Evolutionary conservation across 2,113 vertebrate genomes (phyloP), one percentile per base, ranked within the genome.

Genomic region (Rynchops niger): DNA sequence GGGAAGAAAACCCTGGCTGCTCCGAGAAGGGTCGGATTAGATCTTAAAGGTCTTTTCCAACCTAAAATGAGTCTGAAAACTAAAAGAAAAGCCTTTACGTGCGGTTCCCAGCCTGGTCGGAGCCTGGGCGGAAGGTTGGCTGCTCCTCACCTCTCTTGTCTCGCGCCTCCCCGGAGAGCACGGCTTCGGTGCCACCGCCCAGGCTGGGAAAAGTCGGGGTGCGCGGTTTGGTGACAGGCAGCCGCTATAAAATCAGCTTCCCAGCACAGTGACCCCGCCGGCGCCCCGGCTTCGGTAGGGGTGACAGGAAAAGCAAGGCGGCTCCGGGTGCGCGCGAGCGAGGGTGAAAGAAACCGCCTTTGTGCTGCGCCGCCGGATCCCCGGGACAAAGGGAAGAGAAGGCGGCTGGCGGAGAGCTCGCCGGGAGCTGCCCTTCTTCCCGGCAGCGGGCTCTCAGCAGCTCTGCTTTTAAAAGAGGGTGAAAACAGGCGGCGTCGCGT

Each of bases 171-270:
- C 3, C 8, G n/a, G 20, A 49, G 45, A 25, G 22, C 9, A 8
- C 1, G 12, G 58, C 29, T 20, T 6, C 2, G 2, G 3, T 32
- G 20, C 6, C 6, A 19, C 9, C 5, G 2, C 45, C n/a, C 23
- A 9, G 38, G 58, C 32, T 11, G 40, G 59, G 22, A 55, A 71
- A 32, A 43, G 22, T 7, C 5, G 16, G 53, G 43, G 30, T 15
- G 21, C 4, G 45, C 12, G 20, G 30, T 36, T 22, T 0, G 18
- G 14, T 3, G 29, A 52, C 18, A 4, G 0, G 11, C 11, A 9
- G 47, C 34, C 17, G 3, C 11, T 16, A 14, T 4, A 2, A 49
- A 58, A 38, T 30, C 55, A 34, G 13, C n/a, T 22, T 38, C 40
- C 14, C 49, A 11, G 86, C 16, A 36, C n/a, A 6, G 50, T 3